Evolutionary conservation across 2,888 invertebrate species (phyloP), one percentile per base, ranked within the genome.

Genomic region (Cerceris ruficornis): DNA sequence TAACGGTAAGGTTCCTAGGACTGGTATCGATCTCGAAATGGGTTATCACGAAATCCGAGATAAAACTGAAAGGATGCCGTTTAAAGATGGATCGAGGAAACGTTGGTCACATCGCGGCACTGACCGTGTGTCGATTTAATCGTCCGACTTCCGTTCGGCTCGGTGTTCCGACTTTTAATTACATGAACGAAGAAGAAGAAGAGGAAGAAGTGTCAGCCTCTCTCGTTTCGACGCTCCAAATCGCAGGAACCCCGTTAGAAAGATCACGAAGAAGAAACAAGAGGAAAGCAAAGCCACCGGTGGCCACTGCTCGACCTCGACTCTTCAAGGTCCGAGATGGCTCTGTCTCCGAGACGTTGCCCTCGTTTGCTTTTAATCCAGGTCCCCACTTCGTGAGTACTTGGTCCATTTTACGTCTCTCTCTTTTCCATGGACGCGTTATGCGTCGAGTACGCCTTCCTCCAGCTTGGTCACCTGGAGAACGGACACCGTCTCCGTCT

Each of bases 341-440:
- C 88, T 92, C 91, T 92, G 92, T 90, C 88, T 86, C 90, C 86
- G 86, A 89, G 90, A 90, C 89, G 90, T 90, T 92, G 92, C 90
- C 92, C 92, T 90, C 92, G 90, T 92, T 92, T 91, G 90, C 92
- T 92, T 92, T 92, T 92, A 92, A 92, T 92, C 91, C 88, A 90
- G 90, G 89, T 92, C 92, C 92, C 92, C 92, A 92, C 92, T 90
- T 90, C 86, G 81, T 78, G 84, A 77, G 67, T 83, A 86, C 81
- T 83, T 85, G 92, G 92, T 92, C 92, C 92, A 92, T 92, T 92
- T 92, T 91, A 84, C 90, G 88, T 91, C 90, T 86, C 90, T 80
- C 87, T 89, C 86, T 28, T 28, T 28, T 28, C 82, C 43, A 28
- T 55, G 64, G 60, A 50, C 54, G 54, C 46, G 54, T 13, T 70